Evolutionary conservation across 1,140 invertebrate genomes (phyloP).

Genomic region (Caenorhabditis inopinata): DNA sequence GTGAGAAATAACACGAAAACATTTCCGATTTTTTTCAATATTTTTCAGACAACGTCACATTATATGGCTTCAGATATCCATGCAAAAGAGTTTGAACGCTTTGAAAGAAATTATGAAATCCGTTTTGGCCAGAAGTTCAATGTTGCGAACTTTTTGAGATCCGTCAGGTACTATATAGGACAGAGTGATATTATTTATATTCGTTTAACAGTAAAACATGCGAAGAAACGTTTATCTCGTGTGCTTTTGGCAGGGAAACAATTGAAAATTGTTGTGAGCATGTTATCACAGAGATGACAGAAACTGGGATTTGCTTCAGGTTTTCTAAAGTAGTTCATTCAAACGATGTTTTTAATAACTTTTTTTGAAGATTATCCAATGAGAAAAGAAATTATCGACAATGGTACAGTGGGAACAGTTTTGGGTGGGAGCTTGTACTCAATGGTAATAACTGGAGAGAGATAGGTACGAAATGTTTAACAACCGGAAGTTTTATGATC

Average conservation of each 20-base stretch:
- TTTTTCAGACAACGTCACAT: neutral
- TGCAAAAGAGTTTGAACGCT: neutral
- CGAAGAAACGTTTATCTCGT: constrained; percentile 23
- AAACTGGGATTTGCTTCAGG: constrained; percentile 41
- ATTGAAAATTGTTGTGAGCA: constrained; percentile 36
- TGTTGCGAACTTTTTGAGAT: constrained; percentile 13
- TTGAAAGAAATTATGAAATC: neutral
- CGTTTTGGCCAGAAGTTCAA: neutral
- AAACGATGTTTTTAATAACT: neutral
- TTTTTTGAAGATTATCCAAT: constrained; percentile 11
- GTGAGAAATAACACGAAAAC: neutral
- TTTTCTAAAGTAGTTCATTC: neutral
- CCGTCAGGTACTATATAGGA: neutral
- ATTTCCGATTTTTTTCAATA: neutral
- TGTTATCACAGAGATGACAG: constrained; percentile 22
- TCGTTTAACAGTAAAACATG: constrained; percentile 24
- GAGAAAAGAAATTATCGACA: constrained; percentile 9
- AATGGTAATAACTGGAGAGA: constrained; percentile 3
- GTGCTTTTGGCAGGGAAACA: constrained; percentile 22
- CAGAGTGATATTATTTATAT: neutral
- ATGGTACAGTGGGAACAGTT: constrained; percentile 42
- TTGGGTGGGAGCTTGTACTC: constrained; percentile 36
- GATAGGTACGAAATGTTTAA: neutral
- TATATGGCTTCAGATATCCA: neutral
- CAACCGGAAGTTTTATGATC: neutral